Base-by-base conservation (phyloP, 2,113 vertebrate genomes). In the Pelodiscus sinensis region DNA sequence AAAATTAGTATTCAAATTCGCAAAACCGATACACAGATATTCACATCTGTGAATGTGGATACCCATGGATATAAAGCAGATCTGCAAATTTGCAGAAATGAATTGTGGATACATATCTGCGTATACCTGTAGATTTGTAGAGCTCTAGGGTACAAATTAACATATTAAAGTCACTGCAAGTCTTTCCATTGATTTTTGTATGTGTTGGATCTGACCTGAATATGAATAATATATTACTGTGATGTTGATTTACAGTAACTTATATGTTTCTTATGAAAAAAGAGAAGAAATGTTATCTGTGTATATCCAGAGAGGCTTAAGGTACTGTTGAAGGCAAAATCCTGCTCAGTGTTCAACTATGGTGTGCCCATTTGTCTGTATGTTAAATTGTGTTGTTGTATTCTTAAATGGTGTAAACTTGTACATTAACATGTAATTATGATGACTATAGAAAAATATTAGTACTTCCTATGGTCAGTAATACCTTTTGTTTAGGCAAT, bases 261-360 rank as follows among this genome's bases (percentile, higher is more conserved):
- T 86, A 82, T 62, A n/a, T 89, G 1, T 38, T 93, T 15, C 50
- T 58, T 38, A 44, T 82, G 31, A 92, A 91, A 92, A 92, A 3
- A 2, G 1, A 89, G 27, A 21, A 85, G 62, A 10, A 86, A 51
- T 65, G 12, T 73, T 56, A 62, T 6, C 6, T 79, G 0, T 75
- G 18, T 81, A 2, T 82, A 25, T 79, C 3, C 58, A 50, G 50
- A 85, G 12, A 9, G 1, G 0, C 62, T 38, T 87, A 60, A 62
- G 82, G 7, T 84, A 81, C 38, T 92, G 19, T 89, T 81, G 77
- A 89, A 85, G 58, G 54, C 65, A 88, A 89, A 92, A 91, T 1
- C 50, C 4, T 3, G 1, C 81, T 83, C 57, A 81, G 51, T 65
- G 19, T 51, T 79, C 21, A 68, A 89, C n/a, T 35, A 31, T 8